phyloP scores from a whole-genome alignment of 2,888 invertebrate genomes.

The Macrosoma leucophasiata region DNA sequence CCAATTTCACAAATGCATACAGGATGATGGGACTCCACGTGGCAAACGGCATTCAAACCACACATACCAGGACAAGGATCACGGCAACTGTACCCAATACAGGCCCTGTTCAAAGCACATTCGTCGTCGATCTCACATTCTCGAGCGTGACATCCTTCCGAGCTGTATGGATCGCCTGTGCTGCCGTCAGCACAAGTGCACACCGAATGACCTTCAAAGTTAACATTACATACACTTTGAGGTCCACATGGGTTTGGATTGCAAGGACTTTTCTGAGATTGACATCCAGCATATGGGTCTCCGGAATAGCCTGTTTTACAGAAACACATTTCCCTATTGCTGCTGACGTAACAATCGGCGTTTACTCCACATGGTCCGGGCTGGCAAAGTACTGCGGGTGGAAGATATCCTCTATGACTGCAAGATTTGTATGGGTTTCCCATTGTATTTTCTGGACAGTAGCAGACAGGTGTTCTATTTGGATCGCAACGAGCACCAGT shows the following conservation, averaged over 20 bases:
- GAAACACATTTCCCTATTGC: conserved; percentile 89
- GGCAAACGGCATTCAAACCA: conserved; percentile 83
- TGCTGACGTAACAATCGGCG: conserved; percentile 88
- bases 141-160: conserved; percentile 83
- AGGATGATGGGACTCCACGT: conserved; percentile 86
- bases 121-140: conserved; percentile 89
- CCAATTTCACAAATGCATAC: conserved; percentile 85
- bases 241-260: conserved; percentile 88
- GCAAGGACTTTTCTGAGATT: conserved; percentile 82
- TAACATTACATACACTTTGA: conserved; percentile 82
- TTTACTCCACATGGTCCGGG: conserved; percentile 90
- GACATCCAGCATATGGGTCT: conserved; percentile 87
- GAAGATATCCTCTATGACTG: conserved; percentile 69
- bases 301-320: conserved; percentile 85
- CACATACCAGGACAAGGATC: conserved; percentile 90
- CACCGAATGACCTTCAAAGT: conserved; percentile 80
- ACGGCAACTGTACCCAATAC: conserved; percentile 86
- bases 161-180: conserved; percentile 84
- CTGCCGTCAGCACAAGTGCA: conserved; percentile 85
- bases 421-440: conserved; percentile 91
- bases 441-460: conserved; percentile 86
- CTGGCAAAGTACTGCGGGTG: conserved; percentile 80
- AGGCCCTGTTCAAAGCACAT: conserved; percentile 82
- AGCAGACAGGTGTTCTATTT: conserved; percentile 85
- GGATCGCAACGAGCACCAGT: conserved; percentile 87